Conservation (phyloP, 2,888 invertebrate species). For the Leptopilina myrica region DNA sequence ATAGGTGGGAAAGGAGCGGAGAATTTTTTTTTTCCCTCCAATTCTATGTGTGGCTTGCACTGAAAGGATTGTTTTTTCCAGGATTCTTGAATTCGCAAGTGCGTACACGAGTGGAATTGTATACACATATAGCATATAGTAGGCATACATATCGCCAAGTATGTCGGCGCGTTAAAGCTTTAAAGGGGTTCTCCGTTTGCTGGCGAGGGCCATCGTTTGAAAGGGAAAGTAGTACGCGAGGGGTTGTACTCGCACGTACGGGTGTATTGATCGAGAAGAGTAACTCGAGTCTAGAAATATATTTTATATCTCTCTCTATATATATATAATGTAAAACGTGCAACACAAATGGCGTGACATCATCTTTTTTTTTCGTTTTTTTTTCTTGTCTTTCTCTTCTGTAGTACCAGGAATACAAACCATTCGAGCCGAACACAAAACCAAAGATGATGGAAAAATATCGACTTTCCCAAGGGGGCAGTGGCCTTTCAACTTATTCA, state of each 20-base stretch:
- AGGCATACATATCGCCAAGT: slow-evolving; percentile 32
- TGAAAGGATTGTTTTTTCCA: slow-evolving; percentile 33
- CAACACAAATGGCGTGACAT: slow-evolving; percentile 31
- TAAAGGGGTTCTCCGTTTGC: slow-evolving; percentile 61
- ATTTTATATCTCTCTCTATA: neutral
- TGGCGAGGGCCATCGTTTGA: slow-evolving; percentile 57
- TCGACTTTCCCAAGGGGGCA: slow-evolving; percentile 26
- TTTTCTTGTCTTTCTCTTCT: too few species aligned
- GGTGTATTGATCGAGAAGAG: slow-evolving; percentile 34
- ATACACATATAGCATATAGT: neutral
- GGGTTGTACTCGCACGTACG: slow-evolving; percentile 40
- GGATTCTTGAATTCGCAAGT: slow-evolving; percentile 34
- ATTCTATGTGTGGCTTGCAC: neutral
- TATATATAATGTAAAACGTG: slow-evolving; percentile 30
- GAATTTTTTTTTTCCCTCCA: neutral
- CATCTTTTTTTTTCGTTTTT: neutral
- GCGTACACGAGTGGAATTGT: slow-evolving; percentile 21
- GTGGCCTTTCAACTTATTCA: slow-evolving; percentile 3
- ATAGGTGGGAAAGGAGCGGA: neutral
- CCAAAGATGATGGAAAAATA: slow-evolving; percentile 11
- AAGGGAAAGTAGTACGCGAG: slow-evolving; percentile 60
- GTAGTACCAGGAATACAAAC: neutral
- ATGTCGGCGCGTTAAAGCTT: slow-evolving; percentile 58
- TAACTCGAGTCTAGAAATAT: slow-evolving; percentile 38
- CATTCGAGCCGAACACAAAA: neutral